Evolutionary conservation across 2,888 invertebrate genomes (phyloP).

Genomic region (Ferrisia virgata): DNA sequence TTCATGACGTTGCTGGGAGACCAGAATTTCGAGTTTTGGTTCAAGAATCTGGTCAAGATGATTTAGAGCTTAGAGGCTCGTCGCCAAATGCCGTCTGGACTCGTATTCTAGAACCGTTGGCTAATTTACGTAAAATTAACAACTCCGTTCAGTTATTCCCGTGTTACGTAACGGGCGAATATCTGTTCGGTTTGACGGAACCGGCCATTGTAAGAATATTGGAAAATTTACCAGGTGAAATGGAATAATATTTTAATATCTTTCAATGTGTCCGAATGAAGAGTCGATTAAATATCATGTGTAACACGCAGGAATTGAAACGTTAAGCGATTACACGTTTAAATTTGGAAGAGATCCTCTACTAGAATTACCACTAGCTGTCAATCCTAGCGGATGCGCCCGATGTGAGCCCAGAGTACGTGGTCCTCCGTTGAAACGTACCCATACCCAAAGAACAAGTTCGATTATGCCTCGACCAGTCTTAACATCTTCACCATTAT

Average conservation of each 20-base stretch:
- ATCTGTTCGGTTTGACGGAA: slow-evolving; percentile 94
- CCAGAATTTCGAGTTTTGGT: slow-evolving; percentile 89
- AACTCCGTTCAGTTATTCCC: slow-evolving; percentile 84
- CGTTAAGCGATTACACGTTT: slow-evolving; percentile 90
- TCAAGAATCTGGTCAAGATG: slow-evolving; percentile 60
- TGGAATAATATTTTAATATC: neutral
- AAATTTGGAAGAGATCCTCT: slow-evolving; percentile 95
- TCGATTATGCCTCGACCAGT: slow-evolving; percentile 48
- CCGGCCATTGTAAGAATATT: slow-evolving; percentile 91
- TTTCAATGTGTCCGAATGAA: neutral
- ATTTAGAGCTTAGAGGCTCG: slow-evolving; percentile 64
- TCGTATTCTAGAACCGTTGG: slow-evolving; percentile 76
- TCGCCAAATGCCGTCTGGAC: slow-evolving; percentile 83
- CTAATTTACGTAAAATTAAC: slow-evolving; percentile 68
- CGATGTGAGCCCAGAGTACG: slow-evolving; percentile 83
- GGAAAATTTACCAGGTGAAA: slow-evolving; percentile 86
- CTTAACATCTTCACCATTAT: slow-evolving; percentile 52
- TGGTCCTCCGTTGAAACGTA: slow-evolving; percentile 69
- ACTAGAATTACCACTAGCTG: slow-evolving; percentile 90
- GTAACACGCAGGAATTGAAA: slow-evolving; percentile 75
- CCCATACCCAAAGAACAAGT: slow-evolving; percentile 76
- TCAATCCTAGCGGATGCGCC: slow-evolving; percentile 97
- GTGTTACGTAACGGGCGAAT: slow-evolving; percentile 89
- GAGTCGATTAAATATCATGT: neutral
- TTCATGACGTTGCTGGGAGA: slow-evolving; percentile 79